A percentile compares a stretch with the other conserved stretches of the same genome.
Evolutionary conservation across 1,140 invertebrate genomes (phyloP).

Genomic region (Leucophenga varia): DNA sequence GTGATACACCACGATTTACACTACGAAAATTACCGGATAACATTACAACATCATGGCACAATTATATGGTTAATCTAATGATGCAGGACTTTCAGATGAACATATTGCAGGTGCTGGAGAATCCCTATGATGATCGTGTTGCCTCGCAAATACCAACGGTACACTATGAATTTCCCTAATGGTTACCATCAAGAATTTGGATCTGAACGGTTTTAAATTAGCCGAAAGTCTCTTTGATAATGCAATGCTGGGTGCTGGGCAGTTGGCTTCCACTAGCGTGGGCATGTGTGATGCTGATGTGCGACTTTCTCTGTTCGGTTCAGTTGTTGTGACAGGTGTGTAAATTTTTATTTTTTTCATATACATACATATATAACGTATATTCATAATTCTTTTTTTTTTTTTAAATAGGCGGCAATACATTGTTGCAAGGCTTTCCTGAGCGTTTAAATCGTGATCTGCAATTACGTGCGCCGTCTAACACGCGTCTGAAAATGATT

Average conservation of each 20-base stretch:
- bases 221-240: conserved; percentile 87
- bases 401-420: conserved; percentile 64
- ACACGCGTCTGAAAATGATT: conserved; percentile 81
- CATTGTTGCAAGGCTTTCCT: conserved; percentile 65
- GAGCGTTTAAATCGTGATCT: conserved; percentile 83
- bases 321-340: conserved; percentile 78
- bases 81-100: conserved; percentile 80
- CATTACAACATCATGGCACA: conserved; percentile 78
- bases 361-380: too few species aligned
- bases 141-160: conserved; percentile 78
- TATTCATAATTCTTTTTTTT: conserved; percentile 1
- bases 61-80: conserved; percentile 79
- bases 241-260: conserved; percentile 70
- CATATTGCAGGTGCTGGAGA: conserved; percentile 73
- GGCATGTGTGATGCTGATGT: conserved; percentile 93
- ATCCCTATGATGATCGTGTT: conserved; percentile 75
- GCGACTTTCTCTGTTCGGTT: conserved; percentile 84
- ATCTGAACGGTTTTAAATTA: conserved; percentile 78
- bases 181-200: conserved; percentile 90
- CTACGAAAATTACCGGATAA: conserved; percentile 74
- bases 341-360: conserved; percentile 56
- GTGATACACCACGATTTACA: conserved; percentile 76
- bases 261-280: conserved; percentile 74
- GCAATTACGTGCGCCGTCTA: conserved; percentile 81
- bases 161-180: conserved; percentile 89